phyloP scores from a whole-genome alignment of 2,888 invertebrate genomes.

The Pheosia tremula region DNA sequence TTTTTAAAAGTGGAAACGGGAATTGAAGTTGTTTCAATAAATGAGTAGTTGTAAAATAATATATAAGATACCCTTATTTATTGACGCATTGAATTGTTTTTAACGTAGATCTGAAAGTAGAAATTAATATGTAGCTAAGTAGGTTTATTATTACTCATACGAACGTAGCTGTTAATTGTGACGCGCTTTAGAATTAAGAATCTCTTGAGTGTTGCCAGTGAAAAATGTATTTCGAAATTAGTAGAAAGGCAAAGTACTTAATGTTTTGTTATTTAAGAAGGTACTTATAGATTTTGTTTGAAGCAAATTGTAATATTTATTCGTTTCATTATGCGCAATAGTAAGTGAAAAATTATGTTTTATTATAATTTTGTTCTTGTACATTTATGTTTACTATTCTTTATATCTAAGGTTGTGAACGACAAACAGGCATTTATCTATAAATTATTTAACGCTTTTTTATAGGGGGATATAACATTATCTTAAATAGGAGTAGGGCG shows the following conservation, averaged over 20 bases:
- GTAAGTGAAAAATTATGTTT: constrained; percentile 25
- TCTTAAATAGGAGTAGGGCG: too few relatives aligned
- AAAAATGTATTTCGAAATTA: constrained; percentile 23
- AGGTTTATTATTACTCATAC: background rate
- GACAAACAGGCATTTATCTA: constrained; percentile 42
- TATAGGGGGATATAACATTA: background rate
- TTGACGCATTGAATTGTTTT: constrained; percentile 29
- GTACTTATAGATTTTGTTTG: constrained; percentile 33
- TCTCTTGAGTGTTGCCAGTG: constrained; percentile 41
- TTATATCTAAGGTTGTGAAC: constrained; percentile 60
- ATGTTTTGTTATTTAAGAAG: constrained; percentile 39
- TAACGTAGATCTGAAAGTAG: constrained; percentile 37
- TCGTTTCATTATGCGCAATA: constrained; percentile 15
- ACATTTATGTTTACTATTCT: constrained; percentile 41
- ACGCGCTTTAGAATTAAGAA: constrained; percentile 29
- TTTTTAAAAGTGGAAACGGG: too few relatives aligned
- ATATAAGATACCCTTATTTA: constrained; percentile 36
- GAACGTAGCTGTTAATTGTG: constrained; percentile 5
- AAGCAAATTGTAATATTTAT: constrained; percentile 28
- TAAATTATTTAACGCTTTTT: background rate
- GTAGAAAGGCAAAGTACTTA: constrained; percentile 63
- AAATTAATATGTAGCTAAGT: constrained; percentile 2
- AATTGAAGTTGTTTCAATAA: background rate
- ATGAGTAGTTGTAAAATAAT: constrained; percentile 27
- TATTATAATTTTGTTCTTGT: constrained; percentile 38